phyloP scores from a whole-genome alignment of 1,140 invertebrate genomes.

The Listronotus oregonensis region DNA sequence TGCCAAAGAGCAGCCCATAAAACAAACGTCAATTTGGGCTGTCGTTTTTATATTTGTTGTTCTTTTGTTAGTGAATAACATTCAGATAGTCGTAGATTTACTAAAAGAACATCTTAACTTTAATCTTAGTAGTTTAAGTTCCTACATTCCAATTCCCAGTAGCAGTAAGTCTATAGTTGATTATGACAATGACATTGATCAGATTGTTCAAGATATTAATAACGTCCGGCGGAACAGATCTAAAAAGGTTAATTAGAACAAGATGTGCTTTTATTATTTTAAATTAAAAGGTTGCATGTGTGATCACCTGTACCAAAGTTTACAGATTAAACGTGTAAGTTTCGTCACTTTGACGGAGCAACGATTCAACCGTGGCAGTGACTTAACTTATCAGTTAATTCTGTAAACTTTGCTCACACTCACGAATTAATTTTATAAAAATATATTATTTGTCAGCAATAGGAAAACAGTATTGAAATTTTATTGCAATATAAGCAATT shows the following conservation, averaged over 20 bases:
- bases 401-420: too few species aligned
- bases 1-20: constrained; percentile 78
- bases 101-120: constrained; percentile 58
- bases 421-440: too few species aligned
- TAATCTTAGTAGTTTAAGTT: constrained; percentile 34
- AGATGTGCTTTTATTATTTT: too few species aligned
- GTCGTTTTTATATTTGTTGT: constrained; percentile 72
- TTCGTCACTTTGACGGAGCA: too few species aligned
- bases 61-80: constrained; percentile 68
- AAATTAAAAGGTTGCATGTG: too few species aligned
- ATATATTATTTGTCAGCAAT: too few species aligned
- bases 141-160: constrained; percentile 30
- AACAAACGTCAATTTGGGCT: constrained; percentile 78
- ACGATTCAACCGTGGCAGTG: too few species aligned
- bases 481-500: too few species aligned
- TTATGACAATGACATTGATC: constrained; percentile 59
- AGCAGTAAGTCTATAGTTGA: constrained; percentile 28
- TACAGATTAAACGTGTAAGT: too few species aligned
- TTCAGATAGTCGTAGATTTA: constrained; percentile 65
- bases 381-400: too few species aligned
- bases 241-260: constrained; percentile 42
- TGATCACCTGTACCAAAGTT: too few species aligned
- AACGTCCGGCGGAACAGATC: constrained; percentile 58
- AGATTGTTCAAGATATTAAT: constrained; percentile 64
- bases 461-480: too few species aligned